A percentile compares a stretch with the other conserved stretches of the same genome.
Evolutionary conservation across 1,140 invertebrate genomes (phyloP).

Genomic region (Orussus abietinus): DNA sequence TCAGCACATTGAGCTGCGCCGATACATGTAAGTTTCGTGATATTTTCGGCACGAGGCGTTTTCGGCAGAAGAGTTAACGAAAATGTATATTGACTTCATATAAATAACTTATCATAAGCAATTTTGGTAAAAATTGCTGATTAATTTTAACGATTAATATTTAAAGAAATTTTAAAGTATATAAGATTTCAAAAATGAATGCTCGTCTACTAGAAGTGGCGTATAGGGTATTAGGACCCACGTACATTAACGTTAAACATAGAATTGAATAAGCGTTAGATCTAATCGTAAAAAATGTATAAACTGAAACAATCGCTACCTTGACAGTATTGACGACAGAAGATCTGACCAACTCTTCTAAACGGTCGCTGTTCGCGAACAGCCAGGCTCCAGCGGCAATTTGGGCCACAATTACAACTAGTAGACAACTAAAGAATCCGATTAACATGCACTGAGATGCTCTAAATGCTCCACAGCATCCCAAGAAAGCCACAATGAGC

Average conservation of each 20-base stretch:
- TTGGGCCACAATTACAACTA: constrained; percentile 76
- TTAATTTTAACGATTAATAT: too few relatives aligned
- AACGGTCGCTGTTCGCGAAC: constrained; percentile 63
- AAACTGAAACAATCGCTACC: constrained; percentile 27
- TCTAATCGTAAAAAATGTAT: neutral
- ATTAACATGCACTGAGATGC: constrained; percentile 85
- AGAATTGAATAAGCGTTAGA: neutral
- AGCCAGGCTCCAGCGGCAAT: constrained; percentile 71
- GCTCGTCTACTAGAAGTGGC: too few relatives aligned
- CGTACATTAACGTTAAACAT: neutral
- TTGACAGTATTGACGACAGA: constrained; percentile 63
- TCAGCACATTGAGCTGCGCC: too few relatives aligned
- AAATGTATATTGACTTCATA: too few relatives aligned
- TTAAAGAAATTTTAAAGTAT: too few relatives aligned
- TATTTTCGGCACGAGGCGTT: too few relatives aligned
- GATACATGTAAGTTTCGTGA: too few relatives aligned
- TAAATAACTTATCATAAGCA: too few relatives aligned
- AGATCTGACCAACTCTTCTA: constrained; percentile 61
- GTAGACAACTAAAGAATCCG: constrained; percentile 69
- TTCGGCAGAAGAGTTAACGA: too few relatives aligned
- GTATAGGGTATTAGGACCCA: too few relatives aligned
- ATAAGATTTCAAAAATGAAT: too few relatives aligned
- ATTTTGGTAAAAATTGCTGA: too few relatives aligned
- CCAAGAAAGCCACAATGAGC: constrained; percentile 81
- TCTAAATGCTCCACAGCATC: constrained; percentile 84